Evolutionary conservation across 2,113 vertebrate genomes (phyloP).

Genomic region (Scartelaos histophorus): DNA sequence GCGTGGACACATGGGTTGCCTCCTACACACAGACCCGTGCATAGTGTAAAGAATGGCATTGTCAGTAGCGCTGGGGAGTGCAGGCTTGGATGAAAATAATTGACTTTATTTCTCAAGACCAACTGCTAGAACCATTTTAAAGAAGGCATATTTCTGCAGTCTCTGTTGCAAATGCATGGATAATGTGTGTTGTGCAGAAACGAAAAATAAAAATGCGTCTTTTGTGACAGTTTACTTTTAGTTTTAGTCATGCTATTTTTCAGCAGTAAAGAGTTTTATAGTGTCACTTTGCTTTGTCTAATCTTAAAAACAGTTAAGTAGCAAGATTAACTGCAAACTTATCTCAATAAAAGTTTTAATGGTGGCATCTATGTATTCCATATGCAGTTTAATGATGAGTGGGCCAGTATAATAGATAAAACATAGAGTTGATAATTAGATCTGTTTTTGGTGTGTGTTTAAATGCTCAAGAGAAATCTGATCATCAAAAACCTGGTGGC

Average conservation of each 20-base stretch:
- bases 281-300: too few relatives aligned
- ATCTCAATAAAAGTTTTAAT: not conserved
- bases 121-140: not conserved
- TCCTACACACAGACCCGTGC: not conserved
- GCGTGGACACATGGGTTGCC: not conserved
- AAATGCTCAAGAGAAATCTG: too few relatives aligned
- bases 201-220: too few relatives aligned
- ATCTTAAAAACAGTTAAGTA: too few relatives aligned
- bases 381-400: not conserved
- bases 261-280: too few relatives aligned
- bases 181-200: not conserved
- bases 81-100: not conserved
- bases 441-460: too few relatives aligned
- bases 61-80: constrained; percentile 7
- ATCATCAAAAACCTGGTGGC: too few relatives aligned
- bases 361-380: not conserved
- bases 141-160: not conserved
- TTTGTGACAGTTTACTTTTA: not conserved
- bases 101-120: not conserved
- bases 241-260: not conserved
- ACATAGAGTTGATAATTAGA: too few relatives aligned
- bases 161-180: not conserved
- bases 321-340: not conserved
- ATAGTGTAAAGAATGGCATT: not conserved
- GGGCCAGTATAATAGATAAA: not conserved